These are phyloP conservation scores for Anadara kagoshimensis DNA, from an alignment of 1,140 invertebrate species.

Conservation along the genomic window DNA sequence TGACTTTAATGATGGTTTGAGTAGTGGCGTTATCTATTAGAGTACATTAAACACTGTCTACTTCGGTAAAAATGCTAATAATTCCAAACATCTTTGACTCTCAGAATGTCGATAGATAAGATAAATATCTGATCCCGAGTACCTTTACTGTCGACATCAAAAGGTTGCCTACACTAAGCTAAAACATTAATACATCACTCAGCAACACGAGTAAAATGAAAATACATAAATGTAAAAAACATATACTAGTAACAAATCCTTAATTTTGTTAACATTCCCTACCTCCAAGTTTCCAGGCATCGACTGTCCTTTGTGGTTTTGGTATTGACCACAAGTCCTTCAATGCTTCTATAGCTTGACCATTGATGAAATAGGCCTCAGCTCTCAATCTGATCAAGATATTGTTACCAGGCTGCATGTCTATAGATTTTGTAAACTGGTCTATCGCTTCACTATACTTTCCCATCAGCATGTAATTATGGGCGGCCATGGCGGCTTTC, in stretches of 20 bases:
- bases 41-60: no score
- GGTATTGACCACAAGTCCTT: constrained; percentile 60
- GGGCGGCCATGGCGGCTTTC: constrained; percentile 42
- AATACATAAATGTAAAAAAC: no score
- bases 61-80: no score
- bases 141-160: no score
- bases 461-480: constrained; percentile 35
- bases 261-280: not conserved
- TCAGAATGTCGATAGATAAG: no score
- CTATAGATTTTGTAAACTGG: constrained; percentile 47
- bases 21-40: not conserved
- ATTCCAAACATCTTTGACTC: no score
- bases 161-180: no score
- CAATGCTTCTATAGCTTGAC: constrained; percentile 46
- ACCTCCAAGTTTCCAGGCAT: constrained; percentile 68
- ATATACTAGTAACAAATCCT: no score
- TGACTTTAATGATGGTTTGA: not conserved
- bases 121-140: no score
- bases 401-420: constrained; percentile 53
- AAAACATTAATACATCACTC: no score
- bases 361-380: constrained; percentile 45
- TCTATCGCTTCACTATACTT: constrained; percentile 46
- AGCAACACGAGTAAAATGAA: no score
- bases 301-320: constrained; percentile 53
- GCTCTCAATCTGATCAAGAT: constrained; percentile 57